Evolutionary conservation across 2,888 invertebrate genomes (phyloP).

Genomic region (Nipponacmea schrenckii): DNA sequence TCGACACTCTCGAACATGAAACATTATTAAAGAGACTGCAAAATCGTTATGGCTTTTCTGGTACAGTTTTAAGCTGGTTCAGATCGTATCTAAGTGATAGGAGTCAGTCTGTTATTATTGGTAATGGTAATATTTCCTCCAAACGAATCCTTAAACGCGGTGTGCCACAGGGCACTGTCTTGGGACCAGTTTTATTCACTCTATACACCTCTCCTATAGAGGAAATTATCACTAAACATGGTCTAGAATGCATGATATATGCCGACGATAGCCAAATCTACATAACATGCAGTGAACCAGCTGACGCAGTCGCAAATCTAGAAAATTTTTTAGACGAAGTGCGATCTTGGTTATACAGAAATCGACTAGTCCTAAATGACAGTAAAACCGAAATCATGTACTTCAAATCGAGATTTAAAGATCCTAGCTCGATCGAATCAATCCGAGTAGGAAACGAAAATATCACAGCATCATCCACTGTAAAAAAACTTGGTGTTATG

Average conservation of each 20-base stretch:
- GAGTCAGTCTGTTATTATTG: not conserved
- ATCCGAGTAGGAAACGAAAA: not conserved
- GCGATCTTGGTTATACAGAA: not conserved
- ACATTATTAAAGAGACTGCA: not conserved
- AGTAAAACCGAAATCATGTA: not conserved
- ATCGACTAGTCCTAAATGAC: too few relatives aligned
- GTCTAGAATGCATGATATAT: not conserved
- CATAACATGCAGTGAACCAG: not conserved
- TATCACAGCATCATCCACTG: not conserved
- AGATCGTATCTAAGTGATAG: not conserved
- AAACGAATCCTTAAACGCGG: not conserved
- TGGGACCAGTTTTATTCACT: not conserved
- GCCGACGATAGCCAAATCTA: not conserved
- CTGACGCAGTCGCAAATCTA: not conserved
- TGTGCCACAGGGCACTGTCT: not conserved
- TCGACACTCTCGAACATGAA: not conserved
- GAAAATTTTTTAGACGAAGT: not conserved
- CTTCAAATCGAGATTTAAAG: not conserved
- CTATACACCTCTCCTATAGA: conserved; percentile 3
- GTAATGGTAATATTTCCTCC: not conserved
- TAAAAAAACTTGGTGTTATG: not conserved
- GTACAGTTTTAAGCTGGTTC: not conserved
- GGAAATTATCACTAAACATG: not conserved
- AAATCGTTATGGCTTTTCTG: not conserved
- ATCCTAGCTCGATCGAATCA: not conserved